A percentile compares a stretch with the other conserved stretches of the same genome.
These are phyloP conservation scores for Nasonia vitripennis DNA, from an alignment of 1,140 invertebrate species.

Conservation along the genomic window DNA sequence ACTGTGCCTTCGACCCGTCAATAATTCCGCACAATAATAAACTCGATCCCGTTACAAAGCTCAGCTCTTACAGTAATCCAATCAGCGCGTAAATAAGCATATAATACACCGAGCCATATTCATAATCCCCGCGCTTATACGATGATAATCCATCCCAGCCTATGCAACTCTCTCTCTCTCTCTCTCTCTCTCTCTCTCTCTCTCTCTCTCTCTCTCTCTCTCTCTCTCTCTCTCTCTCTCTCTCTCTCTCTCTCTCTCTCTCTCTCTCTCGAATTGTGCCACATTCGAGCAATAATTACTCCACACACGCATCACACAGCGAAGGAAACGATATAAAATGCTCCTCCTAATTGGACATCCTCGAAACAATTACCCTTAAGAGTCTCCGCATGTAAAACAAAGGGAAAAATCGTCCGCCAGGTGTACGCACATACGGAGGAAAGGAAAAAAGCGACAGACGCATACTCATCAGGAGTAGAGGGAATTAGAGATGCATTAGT, in stretches of 20 bases:
- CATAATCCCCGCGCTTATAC: neutral
- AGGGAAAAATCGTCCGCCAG: neutral
- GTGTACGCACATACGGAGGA: neutral
- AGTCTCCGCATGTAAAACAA: neutral
- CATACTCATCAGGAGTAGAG: neutral
- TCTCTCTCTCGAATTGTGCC: neutral
- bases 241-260: too few relatives aligned
- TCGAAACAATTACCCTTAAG: slow-evolving; percentile 4
- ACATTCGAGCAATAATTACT: neutral
- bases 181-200: too few relatives aligned
- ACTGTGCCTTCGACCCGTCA: too few relatives aligned
- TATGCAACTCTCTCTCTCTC: neutral
- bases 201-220: too few relatives aligned
- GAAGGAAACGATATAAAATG: neutral
- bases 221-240: too few relatives aligned
- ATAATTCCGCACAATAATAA: too few relatives aligned
- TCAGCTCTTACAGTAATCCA: neutral
- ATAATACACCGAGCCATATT: neutral
- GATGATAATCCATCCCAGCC: neutral
- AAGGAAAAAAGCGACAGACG: neutral
- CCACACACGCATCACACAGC: too few relatives aligned
- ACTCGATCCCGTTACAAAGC: too few relatives aligned
- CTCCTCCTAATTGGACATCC: neutral
- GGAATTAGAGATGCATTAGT: neutral
- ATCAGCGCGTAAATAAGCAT: neutral